These are phyloP conservation scores for Drosophila subquinaria DNA, from an alignment of 2,888 invertebrate genomes.

Conservation along the genomic window DNA sequence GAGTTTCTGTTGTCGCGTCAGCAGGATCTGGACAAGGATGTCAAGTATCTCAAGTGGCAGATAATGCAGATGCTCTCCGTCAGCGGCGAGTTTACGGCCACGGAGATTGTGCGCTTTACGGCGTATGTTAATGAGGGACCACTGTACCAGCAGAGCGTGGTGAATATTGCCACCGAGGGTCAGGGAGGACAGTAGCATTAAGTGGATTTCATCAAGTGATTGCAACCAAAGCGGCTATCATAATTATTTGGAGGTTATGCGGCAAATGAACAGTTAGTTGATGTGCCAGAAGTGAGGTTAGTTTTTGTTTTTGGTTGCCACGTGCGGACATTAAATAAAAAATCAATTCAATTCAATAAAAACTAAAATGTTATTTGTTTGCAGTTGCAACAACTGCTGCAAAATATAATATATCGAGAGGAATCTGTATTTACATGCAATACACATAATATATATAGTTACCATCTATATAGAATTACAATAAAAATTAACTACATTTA, in stretches of 20 bases:
- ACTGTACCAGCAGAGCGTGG: conserved; percentile 89
- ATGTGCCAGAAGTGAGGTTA: neutral
- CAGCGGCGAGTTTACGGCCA: conserved; percentile 88
- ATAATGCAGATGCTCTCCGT: conserved; percentile 89
- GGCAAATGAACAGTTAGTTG: neutral
- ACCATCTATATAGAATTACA: conserved; percentile 34
- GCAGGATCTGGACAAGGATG: conserved; percentile 88
- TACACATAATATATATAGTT: conserved; percentile 13
- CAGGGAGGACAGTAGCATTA: conserved; percentile 47
- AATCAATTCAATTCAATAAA: too few species aligned
- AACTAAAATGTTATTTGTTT: conserved; percentile 4
- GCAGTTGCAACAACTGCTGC: conserved; percentile 40
- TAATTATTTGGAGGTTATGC: conserved; percentile 9
- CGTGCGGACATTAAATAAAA: too few species aligned
- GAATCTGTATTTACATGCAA: conserved; percentile 29
- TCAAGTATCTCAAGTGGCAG: conserved; percentile 89
- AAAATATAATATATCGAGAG: conserved; percentile 24
- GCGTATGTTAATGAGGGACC: conserved; percentile 92
- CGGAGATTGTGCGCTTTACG: conserved; percentile 88
- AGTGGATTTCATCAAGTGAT: neutral
- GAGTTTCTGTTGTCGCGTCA: conserved; percentile 93
- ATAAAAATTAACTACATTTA: conserved; percentile 44
- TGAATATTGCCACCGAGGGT: conserved; percentile 91
- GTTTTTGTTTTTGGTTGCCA: neutral
- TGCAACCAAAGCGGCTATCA: too few species aligned